phyloP scores from a whole-genome alignment of 2,113 vertebrate species.

The Chionomys nivalis region DNA sequence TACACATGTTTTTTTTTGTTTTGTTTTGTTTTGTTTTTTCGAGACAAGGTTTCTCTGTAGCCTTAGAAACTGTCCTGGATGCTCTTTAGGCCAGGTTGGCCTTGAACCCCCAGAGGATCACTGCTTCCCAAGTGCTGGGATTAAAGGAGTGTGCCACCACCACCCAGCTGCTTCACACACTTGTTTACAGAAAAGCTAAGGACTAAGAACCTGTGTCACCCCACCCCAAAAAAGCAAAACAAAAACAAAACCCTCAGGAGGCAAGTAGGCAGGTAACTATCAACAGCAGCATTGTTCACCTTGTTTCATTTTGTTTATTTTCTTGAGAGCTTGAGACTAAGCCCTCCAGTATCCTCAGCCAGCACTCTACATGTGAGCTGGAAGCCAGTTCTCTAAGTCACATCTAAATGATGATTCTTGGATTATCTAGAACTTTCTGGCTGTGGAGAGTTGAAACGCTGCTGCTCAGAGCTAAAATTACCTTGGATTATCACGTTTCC shows the following conservation, averaged over 20 bases:
- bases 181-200: neutral
- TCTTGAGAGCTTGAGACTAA: too few species aligned
- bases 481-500: neutral
- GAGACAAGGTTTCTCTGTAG: too few species aligned
- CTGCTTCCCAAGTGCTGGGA: too few species aligned
- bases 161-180: too few species aligned
- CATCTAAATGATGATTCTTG: neutral
- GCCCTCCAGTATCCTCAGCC: neutral
- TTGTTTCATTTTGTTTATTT: neutral
- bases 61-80: too few species aligned
- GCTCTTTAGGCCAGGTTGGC: too few species aligned
- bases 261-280: neutral
- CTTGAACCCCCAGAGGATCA: too few species aligned
- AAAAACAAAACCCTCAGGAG: neutral
- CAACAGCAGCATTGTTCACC: too few species aligned
- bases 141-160: too few species aligned
- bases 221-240: too few species aligned
- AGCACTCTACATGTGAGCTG: neutral
- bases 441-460: neutral
- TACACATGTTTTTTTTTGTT: neutral
- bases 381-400: neutral
- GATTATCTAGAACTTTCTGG: neutral
- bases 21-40: too few species aligned
- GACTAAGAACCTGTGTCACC: neutral
- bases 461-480: neutral